Conservation (phyloP, 2,797 vertebrate species). For the Eulemur albifrons region DNA sequence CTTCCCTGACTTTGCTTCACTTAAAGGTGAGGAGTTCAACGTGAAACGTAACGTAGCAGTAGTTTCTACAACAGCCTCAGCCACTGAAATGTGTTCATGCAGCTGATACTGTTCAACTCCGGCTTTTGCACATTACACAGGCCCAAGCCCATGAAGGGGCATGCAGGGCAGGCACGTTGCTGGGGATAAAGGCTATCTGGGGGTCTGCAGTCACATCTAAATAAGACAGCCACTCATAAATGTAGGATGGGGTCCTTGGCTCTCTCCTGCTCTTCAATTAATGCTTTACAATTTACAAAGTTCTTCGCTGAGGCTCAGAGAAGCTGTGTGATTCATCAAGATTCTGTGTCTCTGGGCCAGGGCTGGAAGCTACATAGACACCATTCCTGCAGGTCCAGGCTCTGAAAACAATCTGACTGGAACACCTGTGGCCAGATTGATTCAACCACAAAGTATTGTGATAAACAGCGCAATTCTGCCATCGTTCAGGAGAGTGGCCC, state of each 20-base stretch:
- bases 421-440: not conserved
- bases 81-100: conserved; percentile 39
- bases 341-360: not conserved
- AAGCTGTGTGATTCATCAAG: not conserved
- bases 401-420: not conserved
- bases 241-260: not conserved
- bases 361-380: not conserved
- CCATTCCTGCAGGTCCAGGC: not conserved
- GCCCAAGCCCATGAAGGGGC: not conserved
- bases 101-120: conserved; percentile 55
- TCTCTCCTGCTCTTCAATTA: not conserved
- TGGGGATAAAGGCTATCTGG: not conserved
- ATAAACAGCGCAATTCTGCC: not conserved
- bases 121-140: not conserved
- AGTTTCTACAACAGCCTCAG: conserved; percentile 69
- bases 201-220: not conserved
- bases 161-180: not conserved
- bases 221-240: not conserved
- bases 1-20: conserved; percentile 53
- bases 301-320: not conserved
- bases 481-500: not conserved
- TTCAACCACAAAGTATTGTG: not conserved
- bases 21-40: conserved; percentile 15
- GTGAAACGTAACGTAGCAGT: conserved; percentile 61
- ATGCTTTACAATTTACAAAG: conserved; percentile 13